Percentiles rank a stretch among this genome's conserved stretches.
phyloP scores from a whole-genome alignment of 2,888 invertebrate genomes.

The Drosophila putrida region DNA sequence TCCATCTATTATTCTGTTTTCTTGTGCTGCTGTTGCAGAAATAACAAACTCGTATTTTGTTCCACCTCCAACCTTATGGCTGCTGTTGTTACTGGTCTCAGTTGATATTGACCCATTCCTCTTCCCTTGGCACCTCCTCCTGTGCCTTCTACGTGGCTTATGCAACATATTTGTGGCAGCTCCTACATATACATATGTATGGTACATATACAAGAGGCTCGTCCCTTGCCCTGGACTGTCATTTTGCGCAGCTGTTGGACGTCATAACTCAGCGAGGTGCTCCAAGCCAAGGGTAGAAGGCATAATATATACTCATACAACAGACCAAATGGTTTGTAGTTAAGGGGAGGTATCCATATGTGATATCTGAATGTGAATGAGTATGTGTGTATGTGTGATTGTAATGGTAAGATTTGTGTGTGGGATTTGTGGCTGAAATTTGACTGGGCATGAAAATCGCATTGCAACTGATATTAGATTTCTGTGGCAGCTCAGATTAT shows the following conservation, averaged over 20 bases:
- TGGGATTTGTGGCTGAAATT: constrained; percentile 66
- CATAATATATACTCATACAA: constrained; percentile 13
- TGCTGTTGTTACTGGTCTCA: constrained; percentile 25
- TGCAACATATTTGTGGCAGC: constrained; percentile 60
- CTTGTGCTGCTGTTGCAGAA: constrained; percentile 33
- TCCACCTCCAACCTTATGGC: constrained; percentile 25
- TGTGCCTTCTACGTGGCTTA: constrained; percentile 33
- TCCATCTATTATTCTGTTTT: neutral
- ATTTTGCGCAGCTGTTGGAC: constrained; percentile 74
- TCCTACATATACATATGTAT: constrained; percentile 19
- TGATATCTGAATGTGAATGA: neutral
- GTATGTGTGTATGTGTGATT: neutral
- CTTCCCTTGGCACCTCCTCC: neutral
- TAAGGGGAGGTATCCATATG: neutral
- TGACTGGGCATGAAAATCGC: constrained; percentile 47
- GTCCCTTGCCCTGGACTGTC: constrained; percentile 32
- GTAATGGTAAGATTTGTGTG: constrained; percentile 55
- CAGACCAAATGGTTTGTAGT: neutral
- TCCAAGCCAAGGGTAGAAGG: constrained; percentile 32
- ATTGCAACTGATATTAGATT: constrained; percentile 38
- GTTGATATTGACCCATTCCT: constrained; percentile 36
- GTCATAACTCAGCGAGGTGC: constrained; percentile 73
- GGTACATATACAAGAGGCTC: constrained; percentile 26
- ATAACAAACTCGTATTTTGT: constrained; percentile 46
- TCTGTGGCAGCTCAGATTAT: constrained; percentile 19